Base-by-base conservation (phyloP, 2,113 vertebrate genomes). In the Halcyon senegalensis region DNA sequence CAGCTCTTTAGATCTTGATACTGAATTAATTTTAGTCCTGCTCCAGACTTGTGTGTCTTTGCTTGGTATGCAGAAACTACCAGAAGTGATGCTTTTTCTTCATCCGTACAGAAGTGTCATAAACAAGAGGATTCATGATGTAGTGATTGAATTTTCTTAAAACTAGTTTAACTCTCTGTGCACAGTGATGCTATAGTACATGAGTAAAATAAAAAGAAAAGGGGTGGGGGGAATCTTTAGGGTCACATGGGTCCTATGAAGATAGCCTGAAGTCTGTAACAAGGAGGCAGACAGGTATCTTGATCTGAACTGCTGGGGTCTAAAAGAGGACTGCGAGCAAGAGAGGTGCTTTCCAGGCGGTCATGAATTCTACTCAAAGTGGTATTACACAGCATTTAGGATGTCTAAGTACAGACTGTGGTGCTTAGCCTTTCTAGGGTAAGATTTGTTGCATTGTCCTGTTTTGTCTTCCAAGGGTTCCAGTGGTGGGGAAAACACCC, bases 221-320 rank as follows among this genome's bases (percentile, higher is more conserved):
- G 6, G 14, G 20, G 12, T 20, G 0, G 4, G 5, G 1, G 2
- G 3, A 28, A 68, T 51, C 6, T 33, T 66, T 30, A 20, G 51
- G 21, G 5, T 78, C 31, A 37, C 2, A 1, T 33, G 23, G 11
- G 41, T 48, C 41, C 33, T 78, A 3, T 50, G 58, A 50, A 72
- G 64, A 81, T 56, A 59, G 24, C 23, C 7, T 73, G 30, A 53
- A 78, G 35, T 4, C 24, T 51, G 1, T 41, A 35, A 2, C 0
- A 79, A 21, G 16, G 44, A 59, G 82, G n/a, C 66, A 70, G 41
- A 5, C 5, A 25, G 33, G 30, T 69, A 9, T 28, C 50, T 72
- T 35, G 15, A 7, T 44, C 37, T 24, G 59, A 87, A 9, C 24
- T 44, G 55, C 41, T 16, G 69, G 27, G 30, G 3, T 41, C 24